These are phyloP conservation scores for Aethina tumida DNA, from an alignment of 1,140 invertebrate genomes.

Conservation along the genomic window DNA sequence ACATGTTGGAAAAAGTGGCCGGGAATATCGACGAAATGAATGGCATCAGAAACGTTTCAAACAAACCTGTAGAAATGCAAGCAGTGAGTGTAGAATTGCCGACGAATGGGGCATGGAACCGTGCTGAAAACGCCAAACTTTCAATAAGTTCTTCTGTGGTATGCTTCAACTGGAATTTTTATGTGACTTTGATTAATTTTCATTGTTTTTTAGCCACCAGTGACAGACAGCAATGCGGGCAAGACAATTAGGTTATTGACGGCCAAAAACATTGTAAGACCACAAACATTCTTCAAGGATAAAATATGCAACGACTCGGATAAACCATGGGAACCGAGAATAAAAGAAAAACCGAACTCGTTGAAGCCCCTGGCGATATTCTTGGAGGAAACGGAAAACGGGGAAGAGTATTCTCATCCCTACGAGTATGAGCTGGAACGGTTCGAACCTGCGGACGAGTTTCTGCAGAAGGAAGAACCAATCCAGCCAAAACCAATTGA, in stretches of 20 bases:
- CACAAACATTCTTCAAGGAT: conserved; percentile 77
- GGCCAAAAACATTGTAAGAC: conserved; percentile 66
- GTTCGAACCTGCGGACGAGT: conserved; percentile 44
- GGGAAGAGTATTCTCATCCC: conserved; percentile 58
- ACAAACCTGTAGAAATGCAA: conserved; percentile 40
- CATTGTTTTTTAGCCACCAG: conserved; percentile 1
- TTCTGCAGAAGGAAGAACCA: conserved; percentile 38
- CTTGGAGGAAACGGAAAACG: conserved; percentile 51
- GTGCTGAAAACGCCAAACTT: conserved; percentile 33
- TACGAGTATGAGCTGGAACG: conserved; percentile 79
- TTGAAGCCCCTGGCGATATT: conserved; percentile 68
- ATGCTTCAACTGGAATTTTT: conserved; percentile 5
- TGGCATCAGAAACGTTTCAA: conserved; percentile 49
- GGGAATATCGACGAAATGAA: conserved; percentile 60
- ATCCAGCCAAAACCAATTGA: conserved; percentile 40
- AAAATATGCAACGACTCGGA: conserved; percentile 72
- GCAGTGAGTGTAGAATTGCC: conserved; percentile 29
- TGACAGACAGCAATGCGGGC: background rate
- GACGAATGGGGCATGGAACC: conserved; percentile 32
- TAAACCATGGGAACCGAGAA: conserved; percentile 68
- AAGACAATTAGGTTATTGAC: conserved; percentile 50
- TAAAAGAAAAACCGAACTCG: conserved; percentile 83
- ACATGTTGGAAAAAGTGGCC: conserved; percentile 69
- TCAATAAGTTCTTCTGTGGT: conserved; percentile 16
- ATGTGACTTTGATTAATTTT: conserved; percentile 10